Base-by-base conservation (phyloP, 2,113 vertebrate genomes). In the Oostethus manadensis region DNA sequence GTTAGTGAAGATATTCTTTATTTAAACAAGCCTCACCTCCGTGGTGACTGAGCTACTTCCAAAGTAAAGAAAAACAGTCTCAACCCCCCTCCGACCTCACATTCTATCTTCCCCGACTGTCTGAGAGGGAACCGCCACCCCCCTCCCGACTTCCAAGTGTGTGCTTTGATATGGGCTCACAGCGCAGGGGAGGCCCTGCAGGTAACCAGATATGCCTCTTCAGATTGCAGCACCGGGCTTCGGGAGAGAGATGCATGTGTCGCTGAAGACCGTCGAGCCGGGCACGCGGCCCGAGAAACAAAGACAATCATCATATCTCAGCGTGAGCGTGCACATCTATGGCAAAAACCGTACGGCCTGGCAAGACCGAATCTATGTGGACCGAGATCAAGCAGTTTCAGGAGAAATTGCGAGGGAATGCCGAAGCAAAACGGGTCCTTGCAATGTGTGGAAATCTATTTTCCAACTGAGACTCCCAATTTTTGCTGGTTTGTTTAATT, bases 141-240 rank as follows among this genome's bases (percentile, higher is more conserved):
- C 29, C 17, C 17, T 4, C 16, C 51, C 4, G 16, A 11, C 33
- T 18, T 40, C 40, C 53, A 55, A 55, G 35, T 55, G 53, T 55
- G 35, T 40, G 51, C 77, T 73, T 78, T 66, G 66, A 81, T 77
- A 73, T 55, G 66, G 44, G 47, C 70, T 70, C 60, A 33, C 67
- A 66, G 65, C 64, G 57, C 0, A 20, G 46, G 53, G 51, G 71
- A 76, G 84, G 68, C 69, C 72, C 69, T 67, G 68, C 73, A 77
- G 71, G 78, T 83, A 85, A 84, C 70, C 67, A 58, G 75, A 85
- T 62, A 68, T 20, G 43, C 50, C 69, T 71, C 62, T 65, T 55
- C 62, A 61, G 68, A 58, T 67, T 58, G 71, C 59, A 49, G 69
- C 68, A 60, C 42, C 65, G 49, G 60, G 51, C 47, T 75, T 66